Percentiles rank a stretch among this genome's conserved stretches.
phyloP scores from a whole-genome alignment of 2,113 vertebrate species.

The Sceloporus tristichus region DNA sequence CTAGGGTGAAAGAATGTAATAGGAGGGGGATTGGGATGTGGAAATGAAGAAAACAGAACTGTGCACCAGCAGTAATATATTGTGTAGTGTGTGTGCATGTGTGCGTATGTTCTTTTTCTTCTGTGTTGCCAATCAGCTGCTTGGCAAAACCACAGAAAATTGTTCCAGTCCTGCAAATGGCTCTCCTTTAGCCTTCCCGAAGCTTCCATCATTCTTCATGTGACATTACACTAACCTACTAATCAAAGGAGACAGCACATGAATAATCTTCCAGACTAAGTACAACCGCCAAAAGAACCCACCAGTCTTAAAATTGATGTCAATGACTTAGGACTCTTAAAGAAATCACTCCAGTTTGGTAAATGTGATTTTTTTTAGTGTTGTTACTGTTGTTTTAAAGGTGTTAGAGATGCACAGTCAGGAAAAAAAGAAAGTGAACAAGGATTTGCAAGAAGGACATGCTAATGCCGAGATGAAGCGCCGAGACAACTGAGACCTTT shows the following conservation, averaged over 20 bases:
- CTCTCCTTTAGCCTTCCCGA: conserved; percentile 47
- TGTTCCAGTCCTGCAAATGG: not conserved
- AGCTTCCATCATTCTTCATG: not conserved
- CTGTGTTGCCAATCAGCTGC: conserved; percentile 55
- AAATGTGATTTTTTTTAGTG: not conserved
- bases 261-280: conserved; percentile 47
- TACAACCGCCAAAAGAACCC: conserved; percentile 42
- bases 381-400: not conserved
- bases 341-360: conserved; percentile 5
- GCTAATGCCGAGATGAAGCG: not conserved
- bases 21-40: conserved; percentile 47
- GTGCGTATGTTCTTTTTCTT: not conserved
- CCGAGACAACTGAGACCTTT: not conserved
- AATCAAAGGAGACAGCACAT: conserved; percentile 49
- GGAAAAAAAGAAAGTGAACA: conserved; percentile 6
- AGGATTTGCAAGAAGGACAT: not conserved
- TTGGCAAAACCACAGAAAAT: conserved; percentile 25
- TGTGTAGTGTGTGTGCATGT: not conserved
- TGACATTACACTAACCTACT: conserved; percentile 33
- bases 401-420: not conserved
- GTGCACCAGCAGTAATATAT: conserved; percentile 41
- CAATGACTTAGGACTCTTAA: conserved; percentile 38
- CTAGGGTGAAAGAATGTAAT: conserved; percentile 60
- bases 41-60: conserved; percentile 8
- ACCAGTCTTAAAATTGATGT: conserved; percentile 49